Evolutionary conservation across 2,113 vertebrate genomes (phyloP), one percentile per base, ranked within the genome.

Genomic region (Pelusios castaneus): DNA sequence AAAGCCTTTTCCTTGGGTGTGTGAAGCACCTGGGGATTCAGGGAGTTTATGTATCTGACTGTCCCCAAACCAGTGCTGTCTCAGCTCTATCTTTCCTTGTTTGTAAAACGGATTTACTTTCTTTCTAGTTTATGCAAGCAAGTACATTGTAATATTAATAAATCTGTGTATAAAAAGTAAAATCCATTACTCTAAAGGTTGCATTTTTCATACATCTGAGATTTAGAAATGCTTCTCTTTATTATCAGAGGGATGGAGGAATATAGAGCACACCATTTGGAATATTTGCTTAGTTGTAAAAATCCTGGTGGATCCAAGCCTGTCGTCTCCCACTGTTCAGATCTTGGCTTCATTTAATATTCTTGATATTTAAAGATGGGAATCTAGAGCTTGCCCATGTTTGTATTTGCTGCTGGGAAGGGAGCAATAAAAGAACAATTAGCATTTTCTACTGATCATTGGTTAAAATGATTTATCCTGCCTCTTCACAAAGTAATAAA

Each of bases 401-500:
- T 96, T 93, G 63, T 94, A 90, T 96, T 97, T 97, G 91, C 95
- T 96, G 70, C 92, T 94, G 94, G 90, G 85, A 92, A 92, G 56
- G 86, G 89, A 95, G 85, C 88, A 94, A 83, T 96, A 94, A 93
- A 94, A 96, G 88, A 80, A 47, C 60, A 81, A 89, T 96, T 95
- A 97, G 87, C 90, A 95, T 97, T 97, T 47, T 96, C 96, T 77
- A 84, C 91, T 88, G 80, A 82, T 96, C 89, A 89, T 89, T 93
- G 91, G 91, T 97, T 96, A 96, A 95, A 97, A 97, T 94, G 60
- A 95, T 96, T 96, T 95, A 95, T 87, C 73, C 82, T 13, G 19
- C 90, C 78, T 96, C 94, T 80, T 96, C 92, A 70, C 79, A 88
- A 95, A 92, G 70, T 94, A 94, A 95, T 97, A 96, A 97, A 93